phyloP scores from a whole-genome alignment of 2,113 vertebrate species.

The Salminus brasiliensis region DNA sequence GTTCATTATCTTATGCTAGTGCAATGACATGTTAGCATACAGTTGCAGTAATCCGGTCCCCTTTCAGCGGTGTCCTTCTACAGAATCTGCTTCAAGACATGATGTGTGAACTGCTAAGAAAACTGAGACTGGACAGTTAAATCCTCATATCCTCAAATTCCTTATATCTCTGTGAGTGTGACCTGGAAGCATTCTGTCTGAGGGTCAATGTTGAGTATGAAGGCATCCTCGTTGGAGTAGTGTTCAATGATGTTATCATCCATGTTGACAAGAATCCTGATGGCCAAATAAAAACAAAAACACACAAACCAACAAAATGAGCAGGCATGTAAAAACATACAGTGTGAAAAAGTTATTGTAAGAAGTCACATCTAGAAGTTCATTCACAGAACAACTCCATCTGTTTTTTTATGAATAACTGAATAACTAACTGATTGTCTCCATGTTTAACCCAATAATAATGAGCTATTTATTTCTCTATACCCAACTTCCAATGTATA shows the following conservation, averaged over 20 bases:
- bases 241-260: slow-evolving; percentile 98
- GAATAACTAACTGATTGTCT: too few relatives aligned
- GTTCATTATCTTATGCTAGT: slow-evolving; percentile 10
- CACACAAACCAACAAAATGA: not conserved
- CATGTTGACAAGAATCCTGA: slow-evolving; percentile 97
- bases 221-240: slow-evolving; percentile 97
- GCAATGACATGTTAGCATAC: not conserved
- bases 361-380: too few relatives aligned
- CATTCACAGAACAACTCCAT: too few relatives aligned
- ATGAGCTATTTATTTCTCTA: too few relatives aligned
- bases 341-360: not conserved
- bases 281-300: slow-evolving; percentile 44
- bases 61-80: not conserved
- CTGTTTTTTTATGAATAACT: too few relatives aligned
- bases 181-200: slow-evolving; percentile 89
- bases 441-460: too few relatives aligned
- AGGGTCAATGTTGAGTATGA: slow-evolving; percentile 92
- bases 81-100: not conserved
- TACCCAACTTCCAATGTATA: too few relatives aligned
- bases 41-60: not conserved
- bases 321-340: not conserved
- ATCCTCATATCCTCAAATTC: slow-evolving; percentile 4
- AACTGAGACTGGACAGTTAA: not conserved
- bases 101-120: not conserved
- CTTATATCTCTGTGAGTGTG: slow-evolving; percentile 88